phyloP scores from a whole-genome alignment of 2,113 vertebrate genomes.

The Phrynosoma platyrhinos region DNA sequence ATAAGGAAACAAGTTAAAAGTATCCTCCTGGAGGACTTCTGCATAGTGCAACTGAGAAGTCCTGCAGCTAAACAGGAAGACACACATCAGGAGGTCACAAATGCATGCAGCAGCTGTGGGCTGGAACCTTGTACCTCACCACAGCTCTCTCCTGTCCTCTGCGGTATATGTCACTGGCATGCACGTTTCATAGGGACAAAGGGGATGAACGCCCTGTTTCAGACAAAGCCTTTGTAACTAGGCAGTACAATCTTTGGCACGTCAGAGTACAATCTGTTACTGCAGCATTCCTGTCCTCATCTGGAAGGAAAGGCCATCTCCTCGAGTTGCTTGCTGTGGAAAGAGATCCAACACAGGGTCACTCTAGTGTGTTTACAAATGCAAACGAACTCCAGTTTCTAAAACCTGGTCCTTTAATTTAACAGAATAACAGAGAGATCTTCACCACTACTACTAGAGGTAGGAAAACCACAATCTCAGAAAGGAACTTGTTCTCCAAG shows the following conservation, averaged over 20 bases:
- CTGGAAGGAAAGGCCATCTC: conserved; percentile 91
- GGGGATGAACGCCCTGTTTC: neutral
- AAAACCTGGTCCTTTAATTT: neutral
- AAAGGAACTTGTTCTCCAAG: no score
- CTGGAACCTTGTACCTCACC: neutral
- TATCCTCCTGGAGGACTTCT: neutral
- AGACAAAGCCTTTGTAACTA: neutral
- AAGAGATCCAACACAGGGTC: neutral
- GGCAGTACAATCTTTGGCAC: neutral
- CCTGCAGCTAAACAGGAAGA: accelerated
- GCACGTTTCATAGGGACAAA: neutral
- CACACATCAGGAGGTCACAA: conserved; percentile 32
- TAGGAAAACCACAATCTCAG: accelerated
- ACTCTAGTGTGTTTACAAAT: neutral
- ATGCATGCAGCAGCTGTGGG: conserved; percentile 29
- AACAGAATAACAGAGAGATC: no score
- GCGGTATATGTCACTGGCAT: accelerated
- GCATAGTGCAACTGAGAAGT: neutral
- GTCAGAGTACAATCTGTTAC: conserved; percentile 41
- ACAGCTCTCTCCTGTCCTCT: neutral
- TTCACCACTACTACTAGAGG: neutral
- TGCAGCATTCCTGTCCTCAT: conserved; percentile 81
- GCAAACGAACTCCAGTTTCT: neutral
- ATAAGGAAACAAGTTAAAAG: conserved; percentile 1
- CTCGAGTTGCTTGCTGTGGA: conserved; percentile 87